phyloP scores from a whole-genome alignment of 2,113 vertebrate species.

The Emydura subglobosa region DNA sequence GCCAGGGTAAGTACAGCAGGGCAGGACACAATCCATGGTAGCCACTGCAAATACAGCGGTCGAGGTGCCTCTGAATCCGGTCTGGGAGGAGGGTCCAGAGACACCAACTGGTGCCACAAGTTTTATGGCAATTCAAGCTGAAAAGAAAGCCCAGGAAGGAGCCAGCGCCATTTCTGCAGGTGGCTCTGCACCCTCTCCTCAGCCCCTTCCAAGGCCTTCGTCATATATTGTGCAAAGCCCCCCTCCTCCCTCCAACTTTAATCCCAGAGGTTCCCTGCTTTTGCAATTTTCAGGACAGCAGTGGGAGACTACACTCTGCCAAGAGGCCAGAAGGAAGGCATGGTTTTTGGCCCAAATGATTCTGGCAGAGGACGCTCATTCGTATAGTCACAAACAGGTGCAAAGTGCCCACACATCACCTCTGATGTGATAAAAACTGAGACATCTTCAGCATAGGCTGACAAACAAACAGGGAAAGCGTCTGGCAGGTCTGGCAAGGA shows the following conservation, averaged over 20 bases:
- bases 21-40: not conserved
- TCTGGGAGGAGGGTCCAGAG: not conserved
- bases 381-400: not conserved
- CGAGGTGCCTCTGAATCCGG: not conserved
- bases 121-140: not conserved
- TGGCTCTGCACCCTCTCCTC: not conserved
- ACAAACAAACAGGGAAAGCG: not conserved
- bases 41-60: not conserved
- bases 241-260: not conserved
- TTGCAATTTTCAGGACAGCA: not conserved
- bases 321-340: not conserved
- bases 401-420: not conserved
- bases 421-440: not conserved
- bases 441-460: not conserved
- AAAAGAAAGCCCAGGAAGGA: not conserved
- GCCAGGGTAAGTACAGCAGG: not conserved
- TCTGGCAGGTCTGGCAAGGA: not conserved
- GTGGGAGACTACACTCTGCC: not conserved
- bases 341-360: not conserved
- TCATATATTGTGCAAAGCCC: not conserved
- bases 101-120: not conserved
- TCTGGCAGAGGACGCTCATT: not conserved
- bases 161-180: not conserved
- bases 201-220: not conserved
- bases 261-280: not conserved